Base-by-base conservation (phyloP, 2,113 vertebrate species). In the Papio anubis region DNA sequence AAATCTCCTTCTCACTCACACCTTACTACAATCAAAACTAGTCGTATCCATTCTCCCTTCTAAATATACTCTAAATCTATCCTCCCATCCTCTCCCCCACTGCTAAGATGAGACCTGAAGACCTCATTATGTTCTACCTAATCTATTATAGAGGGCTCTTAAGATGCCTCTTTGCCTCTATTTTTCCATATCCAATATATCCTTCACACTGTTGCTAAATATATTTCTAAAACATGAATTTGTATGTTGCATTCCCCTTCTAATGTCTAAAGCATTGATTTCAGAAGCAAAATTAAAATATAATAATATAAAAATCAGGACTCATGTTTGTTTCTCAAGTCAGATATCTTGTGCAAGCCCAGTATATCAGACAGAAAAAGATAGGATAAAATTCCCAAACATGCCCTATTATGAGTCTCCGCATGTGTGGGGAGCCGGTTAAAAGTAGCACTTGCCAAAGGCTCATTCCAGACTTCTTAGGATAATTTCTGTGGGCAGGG, bases 241-340 rank as follows among this genome's bases (percentile, higher is more conserved):
- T 68, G 18, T 43, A 45, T 12, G 64, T 81, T 45, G 2, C 14
- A 35, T 80, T 88, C 3, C 3, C 7, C 13, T 91, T 95, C 30
- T 95, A 52, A 73, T 91, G 30, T 16, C 35, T 78, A 88, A 92
- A 89, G 13, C 7, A 76, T 40, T 81, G 40, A 75, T 88, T 81
- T 4, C 32, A 92, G 13, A 55, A 73, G 79, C 38, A 88, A 76
- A 76, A 70, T 30, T 20, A 70, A 85, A 85, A 18, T 72, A 43
- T 83, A 92, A 50, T 95, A 59, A 95, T 86, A 82, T 64, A 92
- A 68, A 90, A 94, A 73, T 45, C 17, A 88, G n/a, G 11, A 93
- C 17, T 92, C 50, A 3, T 81, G 8, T 61, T 82, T 94, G 8
- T 61, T 82, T 94, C 30, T 91, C 25, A 76, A 83, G n/a, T 68